Percentiles rank a stretch among this genome's conserved stretches.
phyloP scores from a whole-genome alignment of 2,797 vertebrate species.

The Picus viridis region DNA sequence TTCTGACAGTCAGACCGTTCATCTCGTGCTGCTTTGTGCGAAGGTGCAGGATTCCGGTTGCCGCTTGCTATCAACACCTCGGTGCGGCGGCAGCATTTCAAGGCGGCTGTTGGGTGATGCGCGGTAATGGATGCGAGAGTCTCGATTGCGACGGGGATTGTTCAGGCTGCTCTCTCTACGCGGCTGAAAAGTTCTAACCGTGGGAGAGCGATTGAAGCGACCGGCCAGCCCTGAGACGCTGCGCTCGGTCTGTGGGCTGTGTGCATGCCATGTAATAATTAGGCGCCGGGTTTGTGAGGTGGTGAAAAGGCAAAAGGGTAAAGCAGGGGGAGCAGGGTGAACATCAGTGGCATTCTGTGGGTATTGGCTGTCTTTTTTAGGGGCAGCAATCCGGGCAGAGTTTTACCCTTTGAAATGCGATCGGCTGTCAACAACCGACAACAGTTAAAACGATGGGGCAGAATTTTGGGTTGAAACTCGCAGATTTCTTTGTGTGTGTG shows the following conservation, averaged over 20 bases:
- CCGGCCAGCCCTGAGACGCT: neutral
- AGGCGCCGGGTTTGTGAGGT: neutral
- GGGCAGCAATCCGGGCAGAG: neutral
- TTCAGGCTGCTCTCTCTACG: neutral
- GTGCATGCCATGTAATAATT: neutral
- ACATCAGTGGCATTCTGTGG: neutral
- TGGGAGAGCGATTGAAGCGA: neutral
- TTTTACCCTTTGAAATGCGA: neutral
- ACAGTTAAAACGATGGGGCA: neutral
- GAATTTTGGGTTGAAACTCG: neutral
- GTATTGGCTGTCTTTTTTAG: neutral
- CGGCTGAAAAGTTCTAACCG: neutral
- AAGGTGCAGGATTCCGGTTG: neutral
- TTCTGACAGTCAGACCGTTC: conserved; percentile 13
- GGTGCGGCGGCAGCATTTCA: neutral
- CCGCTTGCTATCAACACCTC: neutral
- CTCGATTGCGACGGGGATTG: neutral
- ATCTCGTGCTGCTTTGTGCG: neutral
- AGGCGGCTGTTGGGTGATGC: neutral
- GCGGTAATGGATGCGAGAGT: neutral
- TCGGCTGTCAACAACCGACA: neutral
- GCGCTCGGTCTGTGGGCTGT: neutral
- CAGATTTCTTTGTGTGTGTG: neutral
- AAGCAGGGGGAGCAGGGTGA: neutral
- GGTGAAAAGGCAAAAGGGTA: neutral